phyloP scores from a whole-genome alignment of 2,113 vertebrate genomes.

The Anguilla japonica region DNA sequence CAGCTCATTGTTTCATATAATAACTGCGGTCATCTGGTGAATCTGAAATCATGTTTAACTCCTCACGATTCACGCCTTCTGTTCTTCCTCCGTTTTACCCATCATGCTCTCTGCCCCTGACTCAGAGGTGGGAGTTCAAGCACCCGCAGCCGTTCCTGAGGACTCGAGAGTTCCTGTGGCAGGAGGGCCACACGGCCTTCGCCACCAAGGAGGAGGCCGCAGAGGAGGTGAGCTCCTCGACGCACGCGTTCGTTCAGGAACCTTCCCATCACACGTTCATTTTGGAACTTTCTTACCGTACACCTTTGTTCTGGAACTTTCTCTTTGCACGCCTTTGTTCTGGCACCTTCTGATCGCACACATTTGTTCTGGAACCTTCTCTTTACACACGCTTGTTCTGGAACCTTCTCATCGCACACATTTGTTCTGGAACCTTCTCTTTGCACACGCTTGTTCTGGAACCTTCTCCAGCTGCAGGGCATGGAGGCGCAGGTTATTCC shows the following conservation, averaged over 20 bases:
- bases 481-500: too few species aligned
- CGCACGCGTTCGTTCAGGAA: not conserved
- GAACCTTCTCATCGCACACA: not conserved
- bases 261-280: too few species aligned
- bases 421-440: not conserved
- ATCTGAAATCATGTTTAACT: slow-evolving; percentile 1
- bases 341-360: too few species aligned
- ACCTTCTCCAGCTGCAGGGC: too few species aligned
- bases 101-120: not conserved
- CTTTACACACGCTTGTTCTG: not conserved
- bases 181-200: slow-evolving; percentile 94
- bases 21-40: not conserved
- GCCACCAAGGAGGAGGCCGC: slow-evolving; percentile 90
- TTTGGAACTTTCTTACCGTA: too few species aligned
- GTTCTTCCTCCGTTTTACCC: not conserved
- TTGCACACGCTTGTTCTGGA: not conserved
- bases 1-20: fast-evolving
- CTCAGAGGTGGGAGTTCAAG: slow-evolving; percentile 97
- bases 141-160: slow-evolving; percentile 97
- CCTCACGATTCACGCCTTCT: not conserved
- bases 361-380: not conserved
- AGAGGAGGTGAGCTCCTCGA: slow-evolving; percentile 76
- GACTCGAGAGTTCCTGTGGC: slow-evolving; percentile 97
- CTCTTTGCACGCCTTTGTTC: too few species aligned
- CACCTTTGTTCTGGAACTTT: not conserved